Evolutionary conservation across 2,888 invertebrate genomes (phyloP).

Genomic region (Hipparchia semele): DNA sequence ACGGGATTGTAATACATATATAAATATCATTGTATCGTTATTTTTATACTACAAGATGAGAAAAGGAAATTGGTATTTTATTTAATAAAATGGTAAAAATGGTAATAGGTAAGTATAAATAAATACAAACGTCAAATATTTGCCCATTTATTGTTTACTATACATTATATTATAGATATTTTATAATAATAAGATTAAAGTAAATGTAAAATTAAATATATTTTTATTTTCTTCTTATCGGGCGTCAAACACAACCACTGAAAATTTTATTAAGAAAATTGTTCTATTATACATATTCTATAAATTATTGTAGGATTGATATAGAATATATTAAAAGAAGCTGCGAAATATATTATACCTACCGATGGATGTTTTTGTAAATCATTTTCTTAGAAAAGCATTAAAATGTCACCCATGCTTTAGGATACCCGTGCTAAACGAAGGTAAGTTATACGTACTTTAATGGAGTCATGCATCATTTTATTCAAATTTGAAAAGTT

Average conservation of each 20-base stretch:
- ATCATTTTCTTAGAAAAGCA: background rate
- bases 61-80: slow-evolving; percentile 14
- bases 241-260: slow-evolving; percentile 95
- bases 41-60: slow-evolving; percentile 14
- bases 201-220: slow-evolving; percentile 48
- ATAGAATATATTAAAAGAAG: background rate
- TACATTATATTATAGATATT: slow-evolving; percentile 55
- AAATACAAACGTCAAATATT: slow-evolving; percentile 53
- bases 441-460: background rate
- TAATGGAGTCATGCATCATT: background rate
- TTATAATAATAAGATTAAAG: slow-evolving; percentile 55
- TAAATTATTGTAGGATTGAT: background rate
- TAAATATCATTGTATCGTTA: background rate
- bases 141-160: slow-evolving; percentile 57
- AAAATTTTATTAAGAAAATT: slow-evolving; percentile 75
- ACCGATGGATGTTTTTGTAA: background rate
- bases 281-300: slow-evolving; percentile 14
- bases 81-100: slow-evolving; percentile 16
- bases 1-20: background rate
- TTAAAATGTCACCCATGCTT: background rate
- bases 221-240: slow-evolving; percentile 69
- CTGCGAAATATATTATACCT: background rate
- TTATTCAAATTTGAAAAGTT: background rate
- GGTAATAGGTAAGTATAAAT: slow-evolving; percentile 40
- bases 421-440: background rate